Evolutionary conservation across 2,113 vertebrate species (phyloP), one percentile per base, ranked within the genome.

Genomic region (Sardina pilchardus): DNA sequence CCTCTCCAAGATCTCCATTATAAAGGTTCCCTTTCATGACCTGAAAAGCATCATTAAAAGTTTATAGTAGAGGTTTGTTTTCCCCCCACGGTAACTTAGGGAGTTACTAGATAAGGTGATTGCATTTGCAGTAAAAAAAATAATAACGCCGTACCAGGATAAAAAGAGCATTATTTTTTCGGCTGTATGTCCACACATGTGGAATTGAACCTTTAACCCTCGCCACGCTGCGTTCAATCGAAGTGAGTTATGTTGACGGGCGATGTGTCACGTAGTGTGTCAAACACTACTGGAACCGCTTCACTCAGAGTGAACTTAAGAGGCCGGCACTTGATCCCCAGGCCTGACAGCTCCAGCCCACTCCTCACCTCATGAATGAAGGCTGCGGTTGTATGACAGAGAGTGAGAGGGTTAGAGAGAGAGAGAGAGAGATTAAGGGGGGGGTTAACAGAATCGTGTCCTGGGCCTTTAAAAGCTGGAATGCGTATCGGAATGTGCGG

Each of bases 401-500:
- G 39, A 39, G 39, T 39, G 39, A 2, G 39, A 39, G 39, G 39
- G 39, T n/a, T n/a, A 39, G n/a, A 30, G 26, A 9, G 26, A 63
- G 6, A 4, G 17, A 30, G n/a, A 12, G 63, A 26, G 63, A 1
- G 26, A n/a, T n/a, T n/a, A n/a, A 12, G 4, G 26, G 14, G 30
- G 67, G 67, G 67, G 34, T 17, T 75, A 56, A 75, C 85, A 89
- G 88, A 92, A 92, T 89, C 87, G 86, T 43, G 59, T 2, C 50
- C 90, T 94, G 67, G 92, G 89, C 85, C 91, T 93, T 91, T 91
- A 91, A 90, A 86, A 87, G 7, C 63, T 90, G 83, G 91, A 92
- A 94, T 93, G 89, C 85, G 86, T 82, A 75, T 75, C 67, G 19
- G 88, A 26, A 94, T 93, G 91, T 87, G 88, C 16, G 34, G 87